Base-by-base conservation (phyloP, 2,888 invertebrate genomes). In the Drosophila peninsularis region DNA sequence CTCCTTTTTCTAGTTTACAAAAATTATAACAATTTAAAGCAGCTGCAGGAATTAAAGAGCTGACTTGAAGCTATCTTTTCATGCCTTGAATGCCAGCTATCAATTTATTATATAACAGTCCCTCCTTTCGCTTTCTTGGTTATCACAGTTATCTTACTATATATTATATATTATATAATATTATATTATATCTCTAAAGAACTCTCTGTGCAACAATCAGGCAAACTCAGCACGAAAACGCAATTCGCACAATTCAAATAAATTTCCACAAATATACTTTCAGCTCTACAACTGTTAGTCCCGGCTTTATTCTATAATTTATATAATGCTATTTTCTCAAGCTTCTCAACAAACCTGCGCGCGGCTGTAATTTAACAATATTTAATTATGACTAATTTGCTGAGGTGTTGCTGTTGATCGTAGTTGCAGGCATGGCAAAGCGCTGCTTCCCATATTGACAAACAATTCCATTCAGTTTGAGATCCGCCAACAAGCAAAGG, bases 361-460 rank as follows among this genome's bases (percentile, higher is more conserved):
- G 1, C n/a, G 11, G 24, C 52, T 53, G 14, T 67, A 37, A 44
- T 58, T 67, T 57, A 39, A 34, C 21, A 21, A n/a, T 37, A 10
- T 4, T 36, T 57, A 42, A 57, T 56, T 52, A 39, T 52, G 27
- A 45, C 24, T 39, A 45, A 45, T 45, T 67, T 45, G 45, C 14
- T 21, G 24, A 53, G 53, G 36, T 58, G 21, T 49, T 65, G 45
- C 14, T 32, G 37, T 39, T 41, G 19, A 32, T 52, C 13, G 41
- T 63, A 36, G 42, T 30, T 42, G 47, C 24, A 41, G 36, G 9
- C 17, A 52, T 27, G 21, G n/a, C n/a, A 32, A 36, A 34, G 37
- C 32, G 7, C 45, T 21, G 11, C 24, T 61, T 27, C 39, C 30
- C 41, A 30, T 49, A 41, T 27, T 34, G 37, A 45, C 17, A 62